Conservation (phyloP, 2,888 invertebrate genomes). For the Oeneis ivallda region DNA sequence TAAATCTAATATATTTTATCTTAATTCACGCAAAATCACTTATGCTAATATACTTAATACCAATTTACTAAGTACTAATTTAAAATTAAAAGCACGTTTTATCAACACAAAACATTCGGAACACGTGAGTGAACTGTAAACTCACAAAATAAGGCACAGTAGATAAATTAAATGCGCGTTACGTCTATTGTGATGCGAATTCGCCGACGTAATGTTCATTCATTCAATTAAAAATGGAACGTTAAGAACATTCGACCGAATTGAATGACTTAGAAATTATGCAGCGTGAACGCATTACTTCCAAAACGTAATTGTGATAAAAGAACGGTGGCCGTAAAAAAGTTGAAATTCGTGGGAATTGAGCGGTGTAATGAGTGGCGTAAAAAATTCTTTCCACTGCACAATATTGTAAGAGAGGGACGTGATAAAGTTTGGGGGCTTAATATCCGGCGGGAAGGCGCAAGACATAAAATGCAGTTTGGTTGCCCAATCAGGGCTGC, state of each 20-base stretch:
- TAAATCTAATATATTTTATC: no score
- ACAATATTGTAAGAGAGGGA: conserved; percentile 71
- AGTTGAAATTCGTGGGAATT: conserved; percentile 72
- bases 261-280: conserved; percentile 64
- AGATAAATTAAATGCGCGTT: conserved; percentile 62
- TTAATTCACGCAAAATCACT: no score
- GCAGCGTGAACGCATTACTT: conserved; percentile 78
- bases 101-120: conserved; percentile 40
- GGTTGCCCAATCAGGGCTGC: conserved; percentile 39
- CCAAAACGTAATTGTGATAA: conserved; percentile 68
- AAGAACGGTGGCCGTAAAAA: conserved; percentile 56
- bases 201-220: conserved; percentile 51
- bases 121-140: conserved; percentile 43
- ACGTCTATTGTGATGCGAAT: conserved; percentile 53
- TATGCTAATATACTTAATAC: background rate
- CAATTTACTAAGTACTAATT: conserved; percentile 4
- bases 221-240: conserved; percentile 61
- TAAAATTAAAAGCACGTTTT: conserved; percentile 30
- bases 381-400: conserved; percentile 62
- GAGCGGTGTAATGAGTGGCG: conserved; percentile 69
- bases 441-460: conserved; percentile 75
- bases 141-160: conserved; percentile 45
- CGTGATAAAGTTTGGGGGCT: conserved; percentile 73
- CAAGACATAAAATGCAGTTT: conserved; percentile 70
- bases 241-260: conserved; percentile 41